These are phyloP conservation scores for Napeogenes inachia DNA, from an alignment of 2,888 invertebrate species.

Conservation along the genomic window DNA sequence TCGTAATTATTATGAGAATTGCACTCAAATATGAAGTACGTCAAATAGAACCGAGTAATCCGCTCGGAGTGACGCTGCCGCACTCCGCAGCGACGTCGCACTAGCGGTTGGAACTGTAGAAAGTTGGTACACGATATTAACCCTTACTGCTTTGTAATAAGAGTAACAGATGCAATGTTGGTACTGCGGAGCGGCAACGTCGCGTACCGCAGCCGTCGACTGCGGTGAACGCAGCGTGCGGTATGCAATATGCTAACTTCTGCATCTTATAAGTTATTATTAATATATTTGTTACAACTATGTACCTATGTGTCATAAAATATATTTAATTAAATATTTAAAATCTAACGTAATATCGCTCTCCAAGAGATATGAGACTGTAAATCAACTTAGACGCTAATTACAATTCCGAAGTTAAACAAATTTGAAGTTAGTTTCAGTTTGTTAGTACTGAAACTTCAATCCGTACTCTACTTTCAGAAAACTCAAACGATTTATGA, in stretches of 20 bases:
- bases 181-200: constrained; percentile 30
- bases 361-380: no score
- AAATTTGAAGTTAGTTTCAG: no score
- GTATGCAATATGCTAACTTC: not conserved
- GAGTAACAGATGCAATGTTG: constrained; percentile 2
- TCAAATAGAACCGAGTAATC: constrained; percentile 23
- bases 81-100: constrained; percentile 37
- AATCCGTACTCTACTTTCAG: no score
- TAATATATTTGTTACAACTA: no score
- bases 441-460: no score
- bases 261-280: not conserved
- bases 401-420: no score
- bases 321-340: no score
- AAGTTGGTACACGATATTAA: constrained; percentile 7
- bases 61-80: constrained; percentile 47
- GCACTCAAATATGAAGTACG: constrained; percentile 10
- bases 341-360: no score
- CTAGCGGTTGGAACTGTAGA: not conserved
- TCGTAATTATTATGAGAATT: no score
- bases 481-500: no score
- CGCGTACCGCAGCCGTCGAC: constrained; percentile 16
- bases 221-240: not conserved
- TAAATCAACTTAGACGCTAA: no score
- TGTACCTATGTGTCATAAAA: no score
- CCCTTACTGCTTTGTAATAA: not conserved